Evolutionary conservation across 2,113 vertebrate species (phyloP).

Genomic region (Pardalotus punctatus): DNA sequence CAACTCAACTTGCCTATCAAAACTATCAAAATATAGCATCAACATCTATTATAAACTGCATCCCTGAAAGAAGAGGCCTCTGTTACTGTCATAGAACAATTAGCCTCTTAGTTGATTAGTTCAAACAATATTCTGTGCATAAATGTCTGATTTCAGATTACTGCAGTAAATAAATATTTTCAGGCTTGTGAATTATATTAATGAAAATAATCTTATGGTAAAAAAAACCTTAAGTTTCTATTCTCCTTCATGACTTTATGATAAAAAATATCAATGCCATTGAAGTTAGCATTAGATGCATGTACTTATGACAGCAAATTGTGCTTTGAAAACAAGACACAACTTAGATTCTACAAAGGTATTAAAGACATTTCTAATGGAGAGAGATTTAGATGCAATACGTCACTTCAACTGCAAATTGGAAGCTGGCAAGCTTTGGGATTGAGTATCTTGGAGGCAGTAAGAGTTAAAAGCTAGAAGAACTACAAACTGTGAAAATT

Average conservation of each 20-base stretch:
- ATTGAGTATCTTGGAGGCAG: not conserved
- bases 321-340: not conserved
- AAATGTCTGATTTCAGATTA: not conserved
- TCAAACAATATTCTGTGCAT: not conserved
- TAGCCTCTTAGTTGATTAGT: not conserved
- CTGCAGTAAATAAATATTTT: not conserved
- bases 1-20: not conserved
- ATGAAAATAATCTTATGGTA: not conserved
- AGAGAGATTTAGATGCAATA: not conserved
- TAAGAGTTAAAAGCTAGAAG: not conserved
- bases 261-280: not conserved
- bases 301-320: not conserved
- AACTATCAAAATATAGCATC: not conserved
- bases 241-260: not conserved
- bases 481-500: not conserved
- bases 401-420: rapidly evolving
- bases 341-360: not conserved
- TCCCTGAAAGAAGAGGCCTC: not conserved
- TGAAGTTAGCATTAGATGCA: not conserved
- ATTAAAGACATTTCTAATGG: not conserved
- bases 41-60: not conserved
- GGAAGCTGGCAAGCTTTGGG: not conserved
- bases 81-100: not conserved
- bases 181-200: not conserved
- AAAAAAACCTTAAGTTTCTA: not conserved